Evolutionary conservation across 2,888 invertebrate species (phyloP).

Genomic region (Disparrhopalites patrizii): DNA sequence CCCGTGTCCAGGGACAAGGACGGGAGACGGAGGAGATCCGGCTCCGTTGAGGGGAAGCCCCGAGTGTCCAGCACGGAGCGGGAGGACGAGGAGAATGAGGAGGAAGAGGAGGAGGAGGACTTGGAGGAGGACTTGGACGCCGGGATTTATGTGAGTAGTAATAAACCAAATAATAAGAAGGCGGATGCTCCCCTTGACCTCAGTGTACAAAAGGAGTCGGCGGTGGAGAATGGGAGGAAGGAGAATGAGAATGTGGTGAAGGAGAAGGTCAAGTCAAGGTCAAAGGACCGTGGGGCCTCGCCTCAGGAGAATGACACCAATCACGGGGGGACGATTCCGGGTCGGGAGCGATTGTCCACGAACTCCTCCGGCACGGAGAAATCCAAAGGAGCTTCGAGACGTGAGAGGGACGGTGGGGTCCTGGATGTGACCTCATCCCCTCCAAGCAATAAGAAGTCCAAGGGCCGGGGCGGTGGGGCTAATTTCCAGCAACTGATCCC

Average conservation of each 20-base stretch:
- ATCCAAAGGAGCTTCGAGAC: not conserved
- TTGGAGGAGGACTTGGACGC: conserved; percentile 51
- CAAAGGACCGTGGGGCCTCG: not conserved
- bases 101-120: conserved; percentile 42
- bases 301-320: not conserved
- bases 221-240: conserved; percentile 12
- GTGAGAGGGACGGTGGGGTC: not conserved
- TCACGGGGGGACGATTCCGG: not conserved
- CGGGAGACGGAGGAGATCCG: conserved; percentile 2
- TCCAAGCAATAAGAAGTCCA: not conserved
- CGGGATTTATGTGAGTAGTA: conserved; percentile 24
- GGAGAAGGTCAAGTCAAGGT: not conserved
- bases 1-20: not conserved
- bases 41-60: no score
- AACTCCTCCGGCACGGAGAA: not conserved
- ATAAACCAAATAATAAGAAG: conserved; percentile 20
- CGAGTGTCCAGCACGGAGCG: not conserved
- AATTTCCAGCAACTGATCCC: not conserved
- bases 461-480: not conserved
- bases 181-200: conserved; percentile 38
- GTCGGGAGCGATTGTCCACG: not conserved
- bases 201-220: conserved; percentile 33
- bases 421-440: not conserved
- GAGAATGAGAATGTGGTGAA: not conserved
- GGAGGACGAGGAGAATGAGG: conserved; percentile 2